Conservation (phyloP, 2,113 vertebrate genomes). For the Takifugu flavidus region DNA sequence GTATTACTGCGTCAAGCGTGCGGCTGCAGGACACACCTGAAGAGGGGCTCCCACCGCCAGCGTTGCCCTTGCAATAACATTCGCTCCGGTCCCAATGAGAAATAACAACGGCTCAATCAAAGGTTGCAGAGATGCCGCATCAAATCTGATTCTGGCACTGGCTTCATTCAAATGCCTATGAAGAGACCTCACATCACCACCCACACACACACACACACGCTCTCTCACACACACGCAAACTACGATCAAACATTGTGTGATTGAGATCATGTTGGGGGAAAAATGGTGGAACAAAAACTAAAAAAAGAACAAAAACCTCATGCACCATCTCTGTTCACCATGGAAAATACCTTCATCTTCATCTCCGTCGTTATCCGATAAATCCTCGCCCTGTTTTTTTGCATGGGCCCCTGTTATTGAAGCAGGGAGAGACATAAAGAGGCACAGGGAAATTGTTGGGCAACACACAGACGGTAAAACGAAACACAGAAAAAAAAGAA, state of each 20-base stretch:
- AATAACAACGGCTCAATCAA: constrained; percentile 39
- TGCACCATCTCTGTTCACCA: constrained; percentile 90
- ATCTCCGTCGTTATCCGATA: constrained; percentile 99
- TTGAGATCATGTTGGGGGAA: constrained; percentile 14
- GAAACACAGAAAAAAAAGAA: constrained; percentile 23
- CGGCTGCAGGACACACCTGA: constrained; percentile 44
- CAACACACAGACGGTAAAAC: constrained; percentile 51
- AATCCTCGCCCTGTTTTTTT: constrained; percentile 99
- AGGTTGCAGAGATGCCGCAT: background rate
- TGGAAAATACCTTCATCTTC: constrained; percentile 99
- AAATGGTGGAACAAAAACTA: constrained; percentile 28
- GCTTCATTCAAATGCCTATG: constrained; percentile 31
- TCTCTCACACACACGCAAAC: background rate
- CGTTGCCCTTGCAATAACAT: constrained; percentile 39
- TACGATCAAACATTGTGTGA: constrained; percentile 16
- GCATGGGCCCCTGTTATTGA: constrained; percentile 93
- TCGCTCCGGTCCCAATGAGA: constrained; percentile 20
- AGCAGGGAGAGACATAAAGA: constrained; percentile 85
- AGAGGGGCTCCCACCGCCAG: constrained; percentile 16
- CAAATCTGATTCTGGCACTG: constrained; percentile 17
- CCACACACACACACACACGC: constrained; percentile 1
- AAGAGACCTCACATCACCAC: constrained; percentile 10
- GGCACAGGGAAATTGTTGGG: constrained; percentile 87
- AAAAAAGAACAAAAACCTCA: constrained; percentile 66
- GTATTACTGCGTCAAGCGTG: constrained; percentile 44